Evolutionary conservation across 2,113 vertebrate species (phyloP), one percentile per base, ranked within the genome.

Genomic region (Colossoma macropomum): DNA sequence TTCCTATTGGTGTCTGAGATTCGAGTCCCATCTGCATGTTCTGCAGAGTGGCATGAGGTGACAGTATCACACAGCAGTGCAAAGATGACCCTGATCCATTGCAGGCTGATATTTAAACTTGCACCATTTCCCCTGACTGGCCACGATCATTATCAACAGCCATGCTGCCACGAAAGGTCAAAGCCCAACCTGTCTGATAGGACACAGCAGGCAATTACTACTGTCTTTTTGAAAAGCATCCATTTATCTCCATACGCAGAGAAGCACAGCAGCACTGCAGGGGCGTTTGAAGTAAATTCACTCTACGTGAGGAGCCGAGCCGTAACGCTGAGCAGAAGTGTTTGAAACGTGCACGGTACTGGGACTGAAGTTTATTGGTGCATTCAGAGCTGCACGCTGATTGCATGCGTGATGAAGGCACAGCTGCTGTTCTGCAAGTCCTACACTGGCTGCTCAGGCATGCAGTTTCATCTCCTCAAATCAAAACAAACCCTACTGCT

Each of bases 131-230:
- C 72, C 30, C 19, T 1, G 38, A 4, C 27, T 38, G 16, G 10
- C 45, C 75, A 15, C 19, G 54, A 50, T 78, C 23, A 23, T 65
- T 82, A 82, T 78, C 69, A 6, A 21, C 23, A 1, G n/a, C 59
- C 34, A 17, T 16, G 27, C 68, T 7, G 19, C 50, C 48, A 28
- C 11, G 8, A 77, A 85, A 82, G 84, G 79, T 85, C 63, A 60
- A 30, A 50, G 62, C 71, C 63, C 38, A 50, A 75, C 72, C 15
- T 45, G 83, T 62, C 83, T 71, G 84, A 85, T 81, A 77, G 28
- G 54, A 6, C 16, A 5, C 25, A 48, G 52, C 11, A 38, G 74
- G 65, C 38, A 77, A 83, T 77, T 83, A 83, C 68, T 70, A 19
- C 11, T 50, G 19, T 60, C 60, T 59, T 76, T n/a, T 70, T 82